phyloP scores from a whole-genome alignment of 2,797 vertebrate species.

The Malacoctenus gilli region DNA sequence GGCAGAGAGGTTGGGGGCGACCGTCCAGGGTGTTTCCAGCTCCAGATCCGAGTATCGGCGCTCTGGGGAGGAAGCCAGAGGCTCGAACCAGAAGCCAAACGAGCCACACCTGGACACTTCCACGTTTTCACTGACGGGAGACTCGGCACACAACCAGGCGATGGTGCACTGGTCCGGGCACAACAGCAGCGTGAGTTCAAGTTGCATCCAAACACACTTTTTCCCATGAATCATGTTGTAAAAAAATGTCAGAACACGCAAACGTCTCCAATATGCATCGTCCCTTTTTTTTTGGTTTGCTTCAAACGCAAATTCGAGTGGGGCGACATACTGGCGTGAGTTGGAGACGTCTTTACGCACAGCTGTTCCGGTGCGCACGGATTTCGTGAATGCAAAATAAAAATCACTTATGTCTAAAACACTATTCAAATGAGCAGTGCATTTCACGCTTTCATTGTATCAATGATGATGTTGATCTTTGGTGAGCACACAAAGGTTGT shows the following conservation, averaged over 20 bases:
- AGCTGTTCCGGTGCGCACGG: constrained; percentile 17
- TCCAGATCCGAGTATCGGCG: constrained; percentile 77
- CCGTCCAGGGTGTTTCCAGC: constrained; percentile 69
- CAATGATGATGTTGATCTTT: neutral
- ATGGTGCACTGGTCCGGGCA: constrained; percentile 97
- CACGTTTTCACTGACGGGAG: constrained; percentile 90
- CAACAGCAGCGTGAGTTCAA: constrained; percentile 94
- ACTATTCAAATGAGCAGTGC: neutral
- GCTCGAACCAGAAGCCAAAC: constrained; percentile 73
- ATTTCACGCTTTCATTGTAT: neutral
- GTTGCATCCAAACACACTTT: constrained; percentile 22
- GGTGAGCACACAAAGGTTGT: neutral
- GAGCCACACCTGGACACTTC: constrained; percentile 87
- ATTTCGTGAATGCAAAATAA: neutral
- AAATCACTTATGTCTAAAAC: neutral
- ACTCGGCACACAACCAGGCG: constrained; percentile 95
- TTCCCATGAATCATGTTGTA: neutral
- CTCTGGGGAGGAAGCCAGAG: constrained; percentile 77
- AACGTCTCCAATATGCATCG: neutral
- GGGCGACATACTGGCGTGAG: neutral
- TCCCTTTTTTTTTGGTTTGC: neutral
- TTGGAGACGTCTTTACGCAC: constrained; percentile 65
- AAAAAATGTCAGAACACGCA: neutral
- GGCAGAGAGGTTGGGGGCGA: constrained; percentile 52
- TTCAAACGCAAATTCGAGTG: constrained; percentile 1